Evolutionary conservation across 2,888 invertebrate genomes (phyloP).

Genomic region (Cactoblastis cactorum): DNA sequence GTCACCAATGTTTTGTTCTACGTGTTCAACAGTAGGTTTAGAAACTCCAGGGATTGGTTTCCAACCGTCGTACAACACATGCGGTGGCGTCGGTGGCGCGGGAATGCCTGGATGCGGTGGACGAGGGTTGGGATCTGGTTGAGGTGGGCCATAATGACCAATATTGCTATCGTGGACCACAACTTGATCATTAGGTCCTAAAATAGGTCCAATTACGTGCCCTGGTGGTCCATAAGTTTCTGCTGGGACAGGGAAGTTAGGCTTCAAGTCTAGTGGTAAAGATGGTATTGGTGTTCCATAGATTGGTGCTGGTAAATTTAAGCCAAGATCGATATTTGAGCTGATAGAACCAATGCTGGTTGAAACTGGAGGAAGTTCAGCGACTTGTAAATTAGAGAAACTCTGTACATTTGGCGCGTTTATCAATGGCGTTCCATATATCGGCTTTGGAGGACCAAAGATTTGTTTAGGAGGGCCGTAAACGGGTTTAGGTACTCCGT

Average conservation of each 20-base stretch:
- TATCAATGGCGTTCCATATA: constrained; percentile 48
- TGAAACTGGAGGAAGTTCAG: constrained; percentile 18
- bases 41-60: constrained; percentile 87
- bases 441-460: constrained; percentile 58
- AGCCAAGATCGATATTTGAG: constrained; percentile 45
- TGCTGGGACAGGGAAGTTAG: constrained; percentile 61
- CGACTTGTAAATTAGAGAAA: constrained; percentile 14
- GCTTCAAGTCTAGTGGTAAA: constrained; percentile 56
- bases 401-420: constrained; percentile 4
- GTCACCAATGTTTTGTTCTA: constrained; percentile 39
- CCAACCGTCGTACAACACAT: constrained; percentile 91
- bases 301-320: constrained; percentile 62
- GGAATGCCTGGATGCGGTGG: constrained; percentile 84
- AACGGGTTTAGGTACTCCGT: constrained; percentile 43
- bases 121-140: constrained; percentile 78
- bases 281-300: constrained; percentile 59
- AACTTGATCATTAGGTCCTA: constrained; percentile 61
- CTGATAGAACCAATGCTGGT: constrained; percentile 23
- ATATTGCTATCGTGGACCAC: constrained; percentile 53
- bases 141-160: constrained; percentile 79
- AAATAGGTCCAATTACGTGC: constrained; percentile 50
- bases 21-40: constrained; percentile 54
- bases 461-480: constrained; percentile 67
- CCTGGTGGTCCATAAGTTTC: constrained; percentile 74
- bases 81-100: constrained; percentile 86